Conservation (phyloP, 2,113 vertebrate genomes). For the Siphamia tubifer region DNA sequence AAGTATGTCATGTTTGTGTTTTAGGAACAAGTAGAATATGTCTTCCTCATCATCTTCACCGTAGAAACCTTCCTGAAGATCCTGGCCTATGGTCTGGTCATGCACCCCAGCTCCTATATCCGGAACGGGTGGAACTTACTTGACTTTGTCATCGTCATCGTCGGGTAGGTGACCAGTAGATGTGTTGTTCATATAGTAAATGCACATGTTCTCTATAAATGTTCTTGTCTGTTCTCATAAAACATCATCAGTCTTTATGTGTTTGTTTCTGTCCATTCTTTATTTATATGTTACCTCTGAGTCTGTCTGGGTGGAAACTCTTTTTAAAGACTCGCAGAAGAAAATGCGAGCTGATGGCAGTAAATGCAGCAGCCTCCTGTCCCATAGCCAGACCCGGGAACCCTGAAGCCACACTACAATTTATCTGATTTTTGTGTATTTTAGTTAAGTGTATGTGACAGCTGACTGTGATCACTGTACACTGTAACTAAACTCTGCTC, state of each 20-base stretch:
- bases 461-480: not conserved
- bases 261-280: no score
- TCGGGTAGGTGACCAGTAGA: constrained; percentile 84
- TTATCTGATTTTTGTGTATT: constrained; percentile 10
- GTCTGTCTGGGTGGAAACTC: not conserved
- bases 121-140: constrained; percentile 95
- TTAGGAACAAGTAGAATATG: constrained; percentile 93
- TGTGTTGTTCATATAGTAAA: no score
- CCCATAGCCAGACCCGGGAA: not conserved
- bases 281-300: no score
- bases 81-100: constrained; percentile 90
- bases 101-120: constrained; percentile 94
- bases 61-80: constrained; percentile 94
- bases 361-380: not conserved
- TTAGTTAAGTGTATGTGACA: constrained; percentile 21
- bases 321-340: not conserved
- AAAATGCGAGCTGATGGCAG: constrained; percentile 28
- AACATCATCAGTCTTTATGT: no score
- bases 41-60: constrained; percentile 95
- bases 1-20: not conserved
- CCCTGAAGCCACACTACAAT: constrained; percentile 17
- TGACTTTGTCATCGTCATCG: constrained; percentile 92
- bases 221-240: no score
- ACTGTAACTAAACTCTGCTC: not conserved
- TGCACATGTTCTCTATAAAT: no score